These are phyloP conservation scores for Odontamblyopus rebecca DNA, from an alignment of 2,797 vertebrate species.

Conservation along the genomic window DNA sequence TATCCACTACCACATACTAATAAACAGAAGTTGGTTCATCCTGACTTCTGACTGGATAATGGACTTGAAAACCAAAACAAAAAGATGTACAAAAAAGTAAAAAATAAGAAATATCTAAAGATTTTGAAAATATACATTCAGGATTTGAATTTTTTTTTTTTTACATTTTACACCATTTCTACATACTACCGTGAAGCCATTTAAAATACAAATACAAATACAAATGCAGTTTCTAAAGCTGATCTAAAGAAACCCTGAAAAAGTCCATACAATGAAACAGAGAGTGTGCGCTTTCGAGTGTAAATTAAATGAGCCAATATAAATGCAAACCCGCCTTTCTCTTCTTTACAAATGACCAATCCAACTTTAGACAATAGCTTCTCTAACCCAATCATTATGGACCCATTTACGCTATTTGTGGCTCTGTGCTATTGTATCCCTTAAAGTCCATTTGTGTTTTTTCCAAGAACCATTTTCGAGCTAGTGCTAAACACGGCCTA, in stretches of 20 bases:
- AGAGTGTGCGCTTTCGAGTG: neutral
- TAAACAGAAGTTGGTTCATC: neutral
- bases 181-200: no score
- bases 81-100: no score
- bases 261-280: neutral
- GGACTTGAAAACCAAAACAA: neutral
- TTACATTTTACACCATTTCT: no score
- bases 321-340: constrained; percentile 2
- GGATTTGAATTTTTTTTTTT: no score
- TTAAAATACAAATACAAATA: neutral
- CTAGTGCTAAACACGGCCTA: constrained; percentile 1
- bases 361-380: neutral
- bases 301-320: constrained; percentile 9
- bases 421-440: constrained; percentile 5
- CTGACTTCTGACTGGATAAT: neutral
- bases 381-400: constrained; percentile 1
- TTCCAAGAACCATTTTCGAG: constrained; percentile 4
- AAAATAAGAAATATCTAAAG: no score
- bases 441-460: neutral
- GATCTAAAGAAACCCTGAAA: neutral
- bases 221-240: no score
- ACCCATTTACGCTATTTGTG: neutral
- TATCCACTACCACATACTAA: no score
- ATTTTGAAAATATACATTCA: no score
- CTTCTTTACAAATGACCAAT: constrained; percentile 4